Evolutionary conservation across 2,888 invertebrate species (phyloP), one percentile per base, ranked within the genome.

Genomic region (Platycnemis pennipes): DNA sequence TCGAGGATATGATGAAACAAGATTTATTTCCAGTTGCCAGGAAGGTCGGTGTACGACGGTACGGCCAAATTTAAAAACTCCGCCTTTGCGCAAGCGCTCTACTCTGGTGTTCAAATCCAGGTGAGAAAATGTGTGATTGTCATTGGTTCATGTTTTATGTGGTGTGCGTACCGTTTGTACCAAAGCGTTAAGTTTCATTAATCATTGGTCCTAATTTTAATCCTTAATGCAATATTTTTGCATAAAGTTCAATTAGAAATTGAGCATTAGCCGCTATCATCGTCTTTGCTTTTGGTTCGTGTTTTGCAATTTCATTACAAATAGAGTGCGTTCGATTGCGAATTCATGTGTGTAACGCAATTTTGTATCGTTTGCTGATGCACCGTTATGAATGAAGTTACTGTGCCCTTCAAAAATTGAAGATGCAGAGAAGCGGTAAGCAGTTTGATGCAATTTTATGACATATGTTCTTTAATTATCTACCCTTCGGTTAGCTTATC

Each of bases 341-440:
- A 91, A 63, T n/a, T 63, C 91, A 89, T 63, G 44, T 44, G n/a
- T 63, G 44, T 45, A 44, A 45, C 44, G 91, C 91, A 44, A 91
- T 91, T 69, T 42, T 44, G n/a, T 91, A 49, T 91, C 91, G 44
- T 91, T 91, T 91, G n/a, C 91, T 69, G 91, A 91, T 91, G 91
- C 91, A 91, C 91, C 91, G 91, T 91, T 91, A 91, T 91, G 91
- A 91, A 91, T 91, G 63, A 91, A 63, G 63, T 63, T 63, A 44
- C 13, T n/a, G 91, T 63, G 63, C 45, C 44, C n/a, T 44, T 44
- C 91, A 91, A 3, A 42, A 63, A 45, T 69, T 91, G 91, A 91
- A 91, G 63, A 91, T 91, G 91, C 91, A 91, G 91, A 91, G 91
- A 91, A 91, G 91, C 91, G 91, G 91, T 91, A 69, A 91, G 91